phyloP scores from a whole-genome alignment of 2,797 vertebrate species.

The Lithobates pipiens region DNA sequence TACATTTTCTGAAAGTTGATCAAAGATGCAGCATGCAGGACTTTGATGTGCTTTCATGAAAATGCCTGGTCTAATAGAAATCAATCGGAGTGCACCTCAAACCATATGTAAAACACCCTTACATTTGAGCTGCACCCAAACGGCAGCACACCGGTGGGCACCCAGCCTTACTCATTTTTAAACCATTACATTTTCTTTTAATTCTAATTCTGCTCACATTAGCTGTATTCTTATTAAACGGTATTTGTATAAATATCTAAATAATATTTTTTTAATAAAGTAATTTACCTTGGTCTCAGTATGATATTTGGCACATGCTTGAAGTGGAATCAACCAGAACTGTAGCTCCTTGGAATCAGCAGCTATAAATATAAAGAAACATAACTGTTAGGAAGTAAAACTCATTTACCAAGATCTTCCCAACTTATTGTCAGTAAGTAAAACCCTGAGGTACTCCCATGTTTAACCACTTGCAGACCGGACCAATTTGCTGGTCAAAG shows the following conservation, averaged over 20 bases:
- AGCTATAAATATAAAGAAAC: conserved; percentile 75
- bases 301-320: conserved; percentile 91
- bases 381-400: background rate
- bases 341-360: conserved; percentile 91
- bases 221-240: background rate
- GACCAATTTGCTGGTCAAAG: too few relatives aligned
- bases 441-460: too few relatives aligned
- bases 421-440: background rate
- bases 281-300: conserved; percentile 89
- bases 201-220: background rate
- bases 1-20: too few relatives aligned
- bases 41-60: too few relatives aligned
- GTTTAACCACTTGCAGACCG: too few relatives aligned
- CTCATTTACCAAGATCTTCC: background rate
- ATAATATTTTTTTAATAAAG: conserved; percentile 4
- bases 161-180: too few relatives aligned
- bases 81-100: too few relatives aligned
- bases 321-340: conserved; percentile 94
- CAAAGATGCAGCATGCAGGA: too few relatives aligned
- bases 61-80: too few relatives aligned
- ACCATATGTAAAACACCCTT: too few relatives aligned
- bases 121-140: too few relatives aligned
- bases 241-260: background rate
- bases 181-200: background rate
- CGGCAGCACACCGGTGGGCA: too few relatives aligned